Evolutionary conservation across 2,888 invertebrate species (phyloP).

Genomic region (Drosophila birchii): DNA sequence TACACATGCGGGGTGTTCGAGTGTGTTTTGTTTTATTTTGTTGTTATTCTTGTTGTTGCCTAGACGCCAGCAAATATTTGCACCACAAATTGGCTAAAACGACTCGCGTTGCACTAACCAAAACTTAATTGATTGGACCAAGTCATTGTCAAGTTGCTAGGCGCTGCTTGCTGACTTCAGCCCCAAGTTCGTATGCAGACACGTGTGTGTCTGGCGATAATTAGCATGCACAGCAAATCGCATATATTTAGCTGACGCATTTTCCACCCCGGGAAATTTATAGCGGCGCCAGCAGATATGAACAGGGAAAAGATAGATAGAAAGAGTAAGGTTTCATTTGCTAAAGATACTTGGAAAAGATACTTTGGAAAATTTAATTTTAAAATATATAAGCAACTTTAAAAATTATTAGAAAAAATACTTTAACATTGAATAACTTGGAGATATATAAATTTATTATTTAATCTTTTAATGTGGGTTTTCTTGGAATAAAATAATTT

Average conservation of each 20-base stretch:
- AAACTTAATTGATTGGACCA: conserved; percentile 41
- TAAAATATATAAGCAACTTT: neutral
- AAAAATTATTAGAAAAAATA: neutral
- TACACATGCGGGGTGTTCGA: neutral
- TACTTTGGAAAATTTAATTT: neutral
- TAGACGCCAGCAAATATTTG: conserved; percentile 49
- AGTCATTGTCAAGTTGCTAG: conserved; percentile 52
- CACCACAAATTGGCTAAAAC: conserved; percentile 37
- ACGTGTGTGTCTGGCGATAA: conserved; percentile 55
- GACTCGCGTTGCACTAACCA: conserved; percentile 1
- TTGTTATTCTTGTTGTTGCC: conserved; percentile 24
- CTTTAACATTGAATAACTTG: no score
- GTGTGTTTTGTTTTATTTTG: neutral
- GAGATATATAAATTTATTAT: neutral
- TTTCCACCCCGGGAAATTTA: conserved; percentile 18
- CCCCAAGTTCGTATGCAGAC: conserved; percentile 53
- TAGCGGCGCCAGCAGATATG: conserved; percentile 29
- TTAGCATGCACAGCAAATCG: conserved; percentile 47
- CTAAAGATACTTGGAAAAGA: no score
- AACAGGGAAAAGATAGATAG: neutral
- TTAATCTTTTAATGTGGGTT: neutral
- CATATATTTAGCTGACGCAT: conserved; percentile 26
- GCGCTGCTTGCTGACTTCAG: conserved; percentile 43
- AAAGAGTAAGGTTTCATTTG: neutral
- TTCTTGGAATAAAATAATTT: neutral